These are phyloP conservation scores for Thunnus thynnus DNA, from an alignment of 2,113 vertebrate species.

Conservation along the genomic window DNA sequence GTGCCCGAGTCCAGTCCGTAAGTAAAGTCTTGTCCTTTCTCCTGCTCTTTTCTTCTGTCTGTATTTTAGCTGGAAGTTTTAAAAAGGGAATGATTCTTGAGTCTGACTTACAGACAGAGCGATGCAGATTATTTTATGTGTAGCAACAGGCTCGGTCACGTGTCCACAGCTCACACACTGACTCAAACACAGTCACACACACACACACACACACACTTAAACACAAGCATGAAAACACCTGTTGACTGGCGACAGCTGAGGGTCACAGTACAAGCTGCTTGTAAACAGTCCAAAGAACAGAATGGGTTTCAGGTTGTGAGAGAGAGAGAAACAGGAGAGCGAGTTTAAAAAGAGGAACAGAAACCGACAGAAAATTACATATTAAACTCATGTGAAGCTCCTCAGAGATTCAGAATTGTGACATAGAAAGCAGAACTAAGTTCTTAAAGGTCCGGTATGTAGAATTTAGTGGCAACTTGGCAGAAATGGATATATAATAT, in stretches of 20 bases:
- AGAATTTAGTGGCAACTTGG: no score
- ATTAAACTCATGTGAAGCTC: background rate
- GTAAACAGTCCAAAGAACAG: conserved; percentile 76
- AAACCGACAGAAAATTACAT: conserved; percentile 20
- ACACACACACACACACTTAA: conserved; percentile 16
- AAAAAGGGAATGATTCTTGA: background rate
- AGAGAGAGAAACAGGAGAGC: conserved; percentile 15
- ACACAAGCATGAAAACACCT: conserved; percentile 65
- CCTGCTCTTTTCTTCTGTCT: background rate
- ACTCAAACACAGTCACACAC: background rate
- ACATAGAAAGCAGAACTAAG: background rate
- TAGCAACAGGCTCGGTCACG: conserved; percentile 41
- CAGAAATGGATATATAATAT: no score
- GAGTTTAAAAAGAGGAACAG: conserved; percentile 52
- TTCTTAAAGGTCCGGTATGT: no score
- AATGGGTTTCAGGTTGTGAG: conserved; percentile 42
- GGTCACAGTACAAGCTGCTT: conserved; percentile 74
- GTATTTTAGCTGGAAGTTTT: background rate
- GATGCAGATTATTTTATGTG: conserved; percentile 21
- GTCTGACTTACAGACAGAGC: conserved; percentile 9
- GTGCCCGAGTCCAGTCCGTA: conserved; percentile 95
- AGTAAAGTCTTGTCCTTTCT: conserved; percentile 75
- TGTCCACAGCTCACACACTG: conserved; percentile 15
- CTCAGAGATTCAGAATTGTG: background rate
- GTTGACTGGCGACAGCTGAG: conserved; percentile 80